These are phyloP conservation scores for Pituophis catenifer DNA, from an alignment of 2,113 vertebrate genomes.

Conservation along the genomic window DNA sequence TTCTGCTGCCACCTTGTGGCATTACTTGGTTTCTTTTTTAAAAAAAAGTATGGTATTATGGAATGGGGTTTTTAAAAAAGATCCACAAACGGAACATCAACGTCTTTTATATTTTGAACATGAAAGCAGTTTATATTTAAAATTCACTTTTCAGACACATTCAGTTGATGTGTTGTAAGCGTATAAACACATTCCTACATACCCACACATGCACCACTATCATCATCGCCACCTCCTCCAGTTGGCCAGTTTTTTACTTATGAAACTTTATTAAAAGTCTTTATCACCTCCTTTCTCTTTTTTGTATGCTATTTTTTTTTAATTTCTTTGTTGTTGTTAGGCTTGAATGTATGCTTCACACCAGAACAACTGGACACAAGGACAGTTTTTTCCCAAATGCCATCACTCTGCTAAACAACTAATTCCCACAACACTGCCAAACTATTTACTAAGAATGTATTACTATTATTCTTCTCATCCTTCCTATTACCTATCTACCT, in stretches of 20 bases:
- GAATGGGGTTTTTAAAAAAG: background rate
- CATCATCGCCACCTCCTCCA: background rate
- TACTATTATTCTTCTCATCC: no score
- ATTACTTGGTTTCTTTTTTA: background rate
- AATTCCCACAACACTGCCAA: no score
- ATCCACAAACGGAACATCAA: background rate
- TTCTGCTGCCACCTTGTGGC: conserved; percentile 73
- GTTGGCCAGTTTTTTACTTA: background rate
- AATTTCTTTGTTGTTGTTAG: background rate
- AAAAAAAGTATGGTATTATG: background rate
- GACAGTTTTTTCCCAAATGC: no score
- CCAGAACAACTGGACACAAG: no score
- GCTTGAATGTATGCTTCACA: background rate
- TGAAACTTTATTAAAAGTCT: background rate
- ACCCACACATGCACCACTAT: background rate
- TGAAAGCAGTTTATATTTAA: background rate
- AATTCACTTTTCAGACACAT: background rate
- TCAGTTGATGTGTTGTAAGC: background rate
- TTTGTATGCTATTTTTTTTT: background rate
- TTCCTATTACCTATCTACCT: no score
- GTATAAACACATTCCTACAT: background rate
- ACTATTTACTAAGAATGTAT: no score
- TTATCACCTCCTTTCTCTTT: background rate
- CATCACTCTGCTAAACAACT: no score
- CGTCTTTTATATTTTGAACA: background rate